Evolutionary conservation across 2,797 vertebrate genomes (phyloP), one percentile per base, ranked within the genome.

Genomic region (Lutjanus campechanus): DNA sequence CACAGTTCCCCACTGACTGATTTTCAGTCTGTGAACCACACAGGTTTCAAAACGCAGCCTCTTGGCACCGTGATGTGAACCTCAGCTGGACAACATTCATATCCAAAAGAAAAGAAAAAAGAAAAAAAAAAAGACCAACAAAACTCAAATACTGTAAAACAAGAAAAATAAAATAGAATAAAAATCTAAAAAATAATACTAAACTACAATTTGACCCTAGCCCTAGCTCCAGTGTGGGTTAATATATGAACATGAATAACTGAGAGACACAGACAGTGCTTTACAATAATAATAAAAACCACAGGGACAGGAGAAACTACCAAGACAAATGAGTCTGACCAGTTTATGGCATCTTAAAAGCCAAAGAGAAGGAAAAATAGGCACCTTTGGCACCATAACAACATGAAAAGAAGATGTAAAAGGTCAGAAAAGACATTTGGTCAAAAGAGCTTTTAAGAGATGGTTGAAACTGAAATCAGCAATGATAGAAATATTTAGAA

Each of bases 151-250:
- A 81, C 16, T n/a, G 66, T 43, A 61, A 84, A 79, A 71, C 59
- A 41, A 81, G 68, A 77, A 79, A 73, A 88, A 90, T 82, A 88
- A 82, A 87, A 88, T 78, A 80, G 56, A 91, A 84, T 80, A 84
- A 82, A 88, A 85, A 65, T 77, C 51, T 80, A 79, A 83, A 82
- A 77, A 77, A 85, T 68, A 69, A 88, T 78, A 84, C 87, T 83
- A 92, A 74, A 85, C 87, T 89, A 91, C 69, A 77, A 41, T 85
- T 77, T 89, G 78, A 88, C 88, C 87, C 86, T 84, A 90, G 75
- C 91, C 87, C 89, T 85, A 93, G 87, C 92, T 96, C 95, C 95
- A 96, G 95, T 96, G 95, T 96, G 95, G 94, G 92, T 91, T 91
- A 92, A 92, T 89, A 93, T 90, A 82, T 61, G 81, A 83, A 89